Evolutionary conservation across 2,888 invertebrate genomes (phyloP).

Genomic region (Malachius bipustulatus): DNA sequence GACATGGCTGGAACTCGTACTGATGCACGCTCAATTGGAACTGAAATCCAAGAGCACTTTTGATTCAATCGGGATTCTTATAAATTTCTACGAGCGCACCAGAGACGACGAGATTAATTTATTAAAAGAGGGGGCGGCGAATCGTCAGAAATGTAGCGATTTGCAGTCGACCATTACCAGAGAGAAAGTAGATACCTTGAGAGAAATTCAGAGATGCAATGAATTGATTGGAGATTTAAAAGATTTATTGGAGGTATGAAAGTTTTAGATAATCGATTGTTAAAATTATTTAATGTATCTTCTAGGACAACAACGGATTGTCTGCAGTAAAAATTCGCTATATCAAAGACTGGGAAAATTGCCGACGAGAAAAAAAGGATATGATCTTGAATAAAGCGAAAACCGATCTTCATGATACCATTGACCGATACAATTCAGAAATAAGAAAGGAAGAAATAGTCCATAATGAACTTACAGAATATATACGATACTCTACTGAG

Average conservation of each 20-base stretch:
- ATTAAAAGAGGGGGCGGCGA: slow-evolving; percentile 11
- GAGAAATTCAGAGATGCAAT: slow-evolving; percentile 19
- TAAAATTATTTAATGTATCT: no score
- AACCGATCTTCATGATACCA: background rate
- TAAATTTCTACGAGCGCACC: slow-evolving; percentile 13
- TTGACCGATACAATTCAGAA: background rate
- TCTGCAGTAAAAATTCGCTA: background rate
- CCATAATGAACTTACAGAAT: background rate
- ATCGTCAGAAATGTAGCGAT: slow-evolving; percentile 16
- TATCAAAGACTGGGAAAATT: slow-evolving; percentile 4
- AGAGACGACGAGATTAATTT: slow-evolving; percentile 15
- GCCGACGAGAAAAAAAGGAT: background rate
- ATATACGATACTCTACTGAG: background rate
- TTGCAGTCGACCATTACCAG: slow-evolving; percentile 18
- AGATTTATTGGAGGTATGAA: slow-evolving; percentile 28
- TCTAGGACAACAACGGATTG: background rate
- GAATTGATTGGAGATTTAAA: slow-evolving; percentile 26
- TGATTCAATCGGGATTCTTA: slow-evolving; percentile 17
- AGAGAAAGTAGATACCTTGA: slow-evolving; percentile 19
- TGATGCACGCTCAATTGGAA: slow-evolving; percentile 12
- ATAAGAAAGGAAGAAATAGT: background rate
- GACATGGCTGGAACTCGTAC: slow-evolving; percentile 16
- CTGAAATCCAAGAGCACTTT: slow-evolving; percentile 13
- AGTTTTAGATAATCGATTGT: no score
- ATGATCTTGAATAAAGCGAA: background rate